Base-by-base conservation (phyloP, 2,113 vertebrate genomes). In the Cebidichthys violaceus region DNA sequence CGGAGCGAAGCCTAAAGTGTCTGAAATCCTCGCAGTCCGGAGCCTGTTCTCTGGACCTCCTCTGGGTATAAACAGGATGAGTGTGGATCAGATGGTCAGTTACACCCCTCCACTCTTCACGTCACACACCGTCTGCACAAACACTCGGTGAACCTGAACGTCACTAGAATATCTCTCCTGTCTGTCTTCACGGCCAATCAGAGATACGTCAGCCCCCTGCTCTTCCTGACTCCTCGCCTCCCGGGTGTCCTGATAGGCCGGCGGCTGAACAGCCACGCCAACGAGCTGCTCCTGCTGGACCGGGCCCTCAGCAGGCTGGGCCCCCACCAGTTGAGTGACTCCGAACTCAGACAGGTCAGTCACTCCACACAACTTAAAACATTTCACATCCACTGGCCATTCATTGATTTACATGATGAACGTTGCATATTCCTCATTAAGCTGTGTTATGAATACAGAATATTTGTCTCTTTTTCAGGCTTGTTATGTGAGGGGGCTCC, bases 401-500 rank as follows among this genome's bases (percentile, higher is more conserved):
- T 59, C 11, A 33, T 50, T 1, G 5, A 5, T 35, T 15, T 31
- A 24, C 9, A 27, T 8, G 47, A 37, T 17, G 1, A 39, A 54
- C 24, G 20, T 4, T 14, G 10, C 10, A 9, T 15, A 22, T 35
- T 37, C 9, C 31, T 78, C 11, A 1, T 9, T 55, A 1, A 54
- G 3, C 1, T 20, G 24, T 3, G 27, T 43, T 41, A 13, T 11
- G 35, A 69, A 37, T 9, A n/a, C 15, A 31, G 18, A 3, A 47
- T 20, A 1, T 50, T 50, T 84, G 14, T 72, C 10, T 78, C 3
- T 75, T 74, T 67, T 2, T 84, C 57, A 99, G 98, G 98, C 97
- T 22, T 99, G 98, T 89, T 98, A 96, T 50, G 54, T 96, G 10
- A 95, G 98, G 5, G 98, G 98, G 0, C 91, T 99, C 13, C 93